Base-by-base conservation (phyloP, 2,113 vertebrate species). In the Tretioscincus oriximinensis region DNA sequence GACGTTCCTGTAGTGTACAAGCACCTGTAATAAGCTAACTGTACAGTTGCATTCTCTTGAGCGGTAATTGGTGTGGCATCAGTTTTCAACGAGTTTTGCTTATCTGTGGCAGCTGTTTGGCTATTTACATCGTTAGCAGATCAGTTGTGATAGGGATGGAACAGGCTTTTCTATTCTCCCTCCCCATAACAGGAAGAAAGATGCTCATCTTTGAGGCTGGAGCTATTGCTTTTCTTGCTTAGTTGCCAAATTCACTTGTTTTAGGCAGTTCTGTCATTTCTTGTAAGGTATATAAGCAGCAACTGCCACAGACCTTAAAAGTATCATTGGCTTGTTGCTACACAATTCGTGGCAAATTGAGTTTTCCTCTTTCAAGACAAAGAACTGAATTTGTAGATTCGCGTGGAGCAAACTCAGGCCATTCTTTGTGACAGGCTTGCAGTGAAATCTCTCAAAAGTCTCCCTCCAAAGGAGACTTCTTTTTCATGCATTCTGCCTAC, bases 1-100 rank as follows among this genome's bases (percentile, higher is more conserved):
- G 73, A 75, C 80, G 75, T 60, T 81, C 72, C 68, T 72, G 75
- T 29, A 47, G 20, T 45, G 35, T 81, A 81, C 80, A 81, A 76
- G 80, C 72, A 68, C 26, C 64, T 76, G 72, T 81, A 76, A 81
- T 69, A 69, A 81, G 73, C 72, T 69, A 51, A 58, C 64, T 68
- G 72, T 68, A 60, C 49, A 22, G 72, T 75, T 68, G 69, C 31
- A 68, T 81, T 75, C 75, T 81, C 31, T 35, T 68, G 35, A n/a
- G 26, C 24, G 31, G 67, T 68, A 81, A 81, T 75, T 68, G 72
- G 51, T 60, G 47, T 3, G 11, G 72, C 6, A 45, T 31, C 28
- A 20, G 6, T 20, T 67, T 47, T 28, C 47, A 58, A 68, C 45
- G 24, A 26, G 64, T 68, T 75, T 81, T 81, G 64, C 60, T 81